Percentiles rank a stretch among this genome's conserved stretches.
phyloP scores from a whole-genome alignment of 1,140 invertebrate species.

The Drosophila parabipectinata region DNA sequence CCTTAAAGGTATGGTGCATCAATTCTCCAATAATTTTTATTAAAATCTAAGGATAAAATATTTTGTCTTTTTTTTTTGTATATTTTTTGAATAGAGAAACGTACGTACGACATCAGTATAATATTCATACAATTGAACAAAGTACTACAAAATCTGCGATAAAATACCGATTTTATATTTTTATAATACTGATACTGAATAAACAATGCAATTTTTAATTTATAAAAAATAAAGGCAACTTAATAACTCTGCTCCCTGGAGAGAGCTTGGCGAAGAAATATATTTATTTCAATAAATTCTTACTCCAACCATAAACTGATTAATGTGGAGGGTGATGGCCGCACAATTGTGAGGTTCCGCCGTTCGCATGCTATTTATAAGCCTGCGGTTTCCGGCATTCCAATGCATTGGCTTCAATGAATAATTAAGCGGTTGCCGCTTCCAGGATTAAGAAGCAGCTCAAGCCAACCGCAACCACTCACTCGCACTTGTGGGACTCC shows the following conservation, averaged over 20 bases:
- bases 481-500: slow-evolving; percentile 41
- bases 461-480: slow-evolving; percentile 42
- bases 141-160: too few relatives aligned
- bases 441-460: slow-evolving; percentile 60
- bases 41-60: too few relatives aligned
- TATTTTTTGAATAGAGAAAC: too few relatives aligned
- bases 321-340: slow-evolving; percentile 57
- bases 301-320: slow-evolving; percentile 55
- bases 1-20: too few relatives aligned
- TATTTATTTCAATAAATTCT: slow-evolving; percentile 62
- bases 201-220: not conserved
- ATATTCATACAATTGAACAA: too few relatives aligned
- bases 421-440: slow-evolving; percentile 78
- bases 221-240: slow-evolving; percentile 31
- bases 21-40: too few relatives aligned
- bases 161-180: too few relatives aligned
- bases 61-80: too few relatives aligned
- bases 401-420: slow-evolving; percentile 80
- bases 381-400: slow-evolving; percentile 63
- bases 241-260: slow-evolving; percentile 18
- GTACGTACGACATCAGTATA: too few relatives aligned
- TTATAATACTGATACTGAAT: too few relatives aligned
- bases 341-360: slow-evolving; percentile 56
- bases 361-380: slow-evolving; percentile 65
- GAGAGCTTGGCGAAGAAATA: slow-evolving; percentile 3